These are phyloP conservation scores for Loxodonta africana DNA, from an alignment of 2,113 vertebrate species.

Conservation along the genomic window DNA sequence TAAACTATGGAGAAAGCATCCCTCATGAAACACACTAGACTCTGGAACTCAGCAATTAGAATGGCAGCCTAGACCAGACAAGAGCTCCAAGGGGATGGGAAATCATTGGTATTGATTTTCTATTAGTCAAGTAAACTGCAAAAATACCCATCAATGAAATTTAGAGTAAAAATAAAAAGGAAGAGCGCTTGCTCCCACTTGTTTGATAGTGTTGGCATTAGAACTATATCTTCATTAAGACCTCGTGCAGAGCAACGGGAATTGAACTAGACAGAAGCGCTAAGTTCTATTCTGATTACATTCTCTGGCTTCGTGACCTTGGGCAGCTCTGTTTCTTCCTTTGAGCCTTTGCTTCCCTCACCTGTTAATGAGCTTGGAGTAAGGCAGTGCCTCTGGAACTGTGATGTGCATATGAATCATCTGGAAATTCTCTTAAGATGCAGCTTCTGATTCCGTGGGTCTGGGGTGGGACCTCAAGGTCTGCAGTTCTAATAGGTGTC, in stretches of 20 bases:
- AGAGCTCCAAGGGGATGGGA: background rate
- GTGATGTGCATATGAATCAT: background rate
- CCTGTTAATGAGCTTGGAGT: background rate
- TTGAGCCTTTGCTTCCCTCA: background rate
- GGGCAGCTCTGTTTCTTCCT: background rate
- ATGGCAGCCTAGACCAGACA: background rate
- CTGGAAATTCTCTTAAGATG: background rate
- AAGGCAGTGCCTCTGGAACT: background rate
- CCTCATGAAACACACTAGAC: background rate
- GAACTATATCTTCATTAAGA: background rate
- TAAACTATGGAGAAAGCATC: background rate
- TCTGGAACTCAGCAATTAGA: background rate
- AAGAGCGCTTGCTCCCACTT: background rate
- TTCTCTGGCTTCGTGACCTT: background rate
- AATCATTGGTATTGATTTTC: slow-evolving; percentile 48
- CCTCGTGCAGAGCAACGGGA: background rate
- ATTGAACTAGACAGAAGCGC: background rate
- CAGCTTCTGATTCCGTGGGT: background rate
- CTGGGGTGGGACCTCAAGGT: background rate
- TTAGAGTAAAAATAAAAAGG: slow-evolving; percentile 27
- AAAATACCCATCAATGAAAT: slow-evolving; percentile 18
- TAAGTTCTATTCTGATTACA: background rate
- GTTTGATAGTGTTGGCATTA: background rate
- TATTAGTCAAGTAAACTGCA: slow-evolving; percentile 55
- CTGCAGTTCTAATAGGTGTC: background rate